phyloP scores from a whole-genome alignment of 2,888 invertebrate genomes.

The Lepidocyrtoides sp. region DNA sequence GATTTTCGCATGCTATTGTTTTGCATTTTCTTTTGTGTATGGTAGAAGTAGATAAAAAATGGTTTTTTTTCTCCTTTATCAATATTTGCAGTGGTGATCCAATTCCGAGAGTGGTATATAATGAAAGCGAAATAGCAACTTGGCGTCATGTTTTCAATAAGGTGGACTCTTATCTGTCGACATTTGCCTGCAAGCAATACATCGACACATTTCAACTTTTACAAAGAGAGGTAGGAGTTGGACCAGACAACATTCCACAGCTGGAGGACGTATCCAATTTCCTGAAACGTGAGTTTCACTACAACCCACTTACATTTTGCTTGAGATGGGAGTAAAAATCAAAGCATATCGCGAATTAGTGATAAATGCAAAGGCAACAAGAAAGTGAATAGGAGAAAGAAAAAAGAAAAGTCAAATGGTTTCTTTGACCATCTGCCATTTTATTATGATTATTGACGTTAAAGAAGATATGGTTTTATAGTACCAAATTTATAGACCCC shows the following conservation, averaged over 20 bases:
- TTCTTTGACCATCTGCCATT: conserved; percentile 49
- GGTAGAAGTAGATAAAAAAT: neutral
- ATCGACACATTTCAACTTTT: conserved; percentile 94
- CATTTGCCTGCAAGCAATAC: conserved; percentile 97
- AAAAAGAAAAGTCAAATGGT: neutral
- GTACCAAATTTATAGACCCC: neutral
- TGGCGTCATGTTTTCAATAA: conserved; percentile 98
- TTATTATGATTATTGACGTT: neutral
- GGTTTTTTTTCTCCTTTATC: neutral
- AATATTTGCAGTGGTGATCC: conserved; percentile 91
- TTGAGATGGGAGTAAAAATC: too few species aligned
- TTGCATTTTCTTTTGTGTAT: neutral
- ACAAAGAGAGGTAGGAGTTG: conserved; percentile 96
- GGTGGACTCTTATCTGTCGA: conserved; percentile 94
- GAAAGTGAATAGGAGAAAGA: neutral
- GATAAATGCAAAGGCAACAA: neutral
- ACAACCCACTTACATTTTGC: conserved; percentile 11
- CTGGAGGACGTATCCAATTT: conserved; percentile 98
- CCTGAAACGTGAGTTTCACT: conserved; percentile 90
- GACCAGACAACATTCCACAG: conserved; percentile 96
- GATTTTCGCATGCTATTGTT: too few species aligned
- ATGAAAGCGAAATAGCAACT: conserved; percentile 95
- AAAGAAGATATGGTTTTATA: neutral
- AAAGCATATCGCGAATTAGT: neutral
- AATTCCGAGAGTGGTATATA: conserved; percentile 96